Evolutionary conservation across 2,888 invertebrate genomes (phyloP), one percentile per base, ranked within the genome.

Genomic region (Mimumesa dahlbomi): DNA sequence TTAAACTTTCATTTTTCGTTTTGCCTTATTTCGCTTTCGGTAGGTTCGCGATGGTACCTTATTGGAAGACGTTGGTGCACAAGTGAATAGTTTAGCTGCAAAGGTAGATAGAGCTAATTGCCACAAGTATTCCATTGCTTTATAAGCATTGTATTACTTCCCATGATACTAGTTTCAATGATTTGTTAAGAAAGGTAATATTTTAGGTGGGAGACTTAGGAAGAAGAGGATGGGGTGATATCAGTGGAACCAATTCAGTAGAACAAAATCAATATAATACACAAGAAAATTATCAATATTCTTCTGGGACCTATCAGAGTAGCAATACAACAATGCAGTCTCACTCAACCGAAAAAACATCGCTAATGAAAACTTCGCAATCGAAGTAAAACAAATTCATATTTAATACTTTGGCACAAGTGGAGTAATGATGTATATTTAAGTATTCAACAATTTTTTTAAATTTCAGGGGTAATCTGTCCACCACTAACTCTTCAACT

Each of bases 1-100:
- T 70, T 49, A 7, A 49, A 40, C 56, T 69, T 19, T 48, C 19
- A 29, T 43, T 63, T 63, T 70, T 38, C 9, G 14, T 40, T 57
- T 49, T 21, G 25, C 58, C 53, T 40, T 42, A 64, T 43, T 86
- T 83, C 81, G 81, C 81, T 82, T 72, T 82, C 74, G 84, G 88
- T 91, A 94, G 94, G 93, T 94, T 85, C 94, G 93, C 90, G 94
- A 94, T 80, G 94, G 94, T 87, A 92, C 92, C 83, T 90, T 94
- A 85, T 90, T 94, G 90, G 93, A 93, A 84, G 93, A 92, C 83
- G 92, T 94, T 84, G 91, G 92, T 74, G 87, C 89, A 77, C 93
- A 93, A 88, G 93, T 94, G 79, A 90, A 92, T 86, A 92, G 87
- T 88, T 90, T 94, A 86, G 92, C 94, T 77, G 90, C 88, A 82